phyloP scores from a whole-genome alignment of 2,888 invertebrate species.

The Lasioglossum leucozonium region DNA sequence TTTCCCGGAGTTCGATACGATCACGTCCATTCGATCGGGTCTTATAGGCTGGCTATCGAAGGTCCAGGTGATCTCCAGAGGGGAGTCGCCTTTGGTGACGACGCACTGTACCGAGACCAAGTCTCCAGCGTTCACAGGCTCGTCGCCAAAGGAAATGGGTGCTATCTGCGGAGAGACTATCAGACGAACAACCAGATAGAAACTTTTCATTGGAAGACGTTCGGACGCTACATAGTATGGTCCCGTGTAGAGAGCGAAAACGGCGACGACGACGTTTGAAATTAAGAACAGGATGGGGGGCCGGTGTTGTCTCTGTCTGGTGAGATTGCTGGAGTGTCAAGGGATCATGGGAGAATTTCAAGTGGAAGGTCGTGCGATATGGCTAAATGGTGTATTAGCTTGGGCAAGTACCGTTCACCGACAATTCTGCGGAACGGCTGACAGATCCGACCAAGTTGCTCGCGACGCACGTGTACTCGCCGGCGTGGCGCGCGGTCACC shows the following conservation, averaged over 20 bases:
- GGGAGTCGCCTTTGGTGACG: constrained; percentile 91
- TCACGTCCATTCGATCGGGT: constrained; percentile 74
- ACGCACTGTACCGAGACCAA: constrained; percentile 90
- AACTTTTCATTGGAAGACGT: neutral
- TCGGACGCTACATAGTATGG: neutral
- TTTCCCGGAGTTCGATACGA: constrained; percentile 78
- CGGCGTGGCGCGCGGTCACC: constrained; percentile 84
- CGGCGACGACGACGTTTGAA: neutral
- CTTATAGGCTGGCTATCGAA: constrained; percentile 85
- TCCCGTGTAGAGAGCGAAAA: neutral
- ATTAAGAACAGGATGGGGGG: neutral
- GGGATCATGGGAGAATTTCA: constrained; percentile 24
- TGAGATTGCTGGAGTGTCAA: neutral
- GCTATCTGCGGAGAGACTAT: constrained; percentile 90
- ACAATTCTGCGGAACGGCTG: constrained; percentile 84
- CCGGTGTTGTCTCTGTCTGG: neutral
- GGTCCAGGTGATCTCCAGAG: constrained; percentile 91
- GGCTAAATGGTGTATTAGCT: constrained; percentile 44
- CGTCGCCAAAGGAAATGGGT: constrained; percentile 91
- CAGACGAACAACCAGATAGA: constrained; percentile 37
- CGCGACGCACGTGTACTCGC: constrained; percentile 85
- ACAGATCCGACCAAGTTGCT: constrained; percentile 85
- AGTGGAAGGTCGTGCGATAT: constrained; percentile 43
- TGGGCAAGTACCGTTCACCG: constrained; percentile 84
- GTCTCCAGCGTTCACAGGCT: constrained; percentile 91